Base-by-base conservation (phyloP, 2,113 vertebrate species). In the Lamprotornis superbus region DNA sequence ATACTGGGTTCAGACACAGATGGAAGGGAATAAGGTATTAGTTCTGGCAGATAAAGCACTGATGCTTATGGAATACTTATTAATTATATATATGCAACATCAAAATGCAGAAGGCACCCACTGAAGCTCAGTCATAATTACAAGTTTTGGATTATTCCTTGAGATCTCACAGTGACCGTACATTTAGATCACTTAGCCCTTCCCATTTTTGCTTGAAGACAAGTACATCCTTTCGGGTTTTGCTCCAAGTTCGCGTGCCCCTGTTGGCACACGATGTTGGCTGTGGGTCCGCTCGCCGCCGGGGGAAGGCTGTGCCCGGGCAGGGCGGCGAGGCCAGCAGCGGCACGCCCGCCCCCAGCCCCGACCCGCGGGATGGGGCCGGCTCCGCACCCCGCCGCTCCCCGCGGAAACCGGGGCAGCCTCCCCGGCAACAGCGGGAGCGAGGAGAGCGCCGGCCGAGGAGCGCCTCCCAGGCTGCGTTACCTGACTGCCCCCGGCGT, bases 401-500 rank as follows among this genome's bases (percentile, higher is more conserved):
- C 17, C 44, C 31, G 10, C 20, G 23, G 46, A 25, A 22, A 42
- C 13, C 40, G 30, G 3, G 0, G 65, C 21, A 35, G 35, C 49
- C 60, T 8, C 6, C 19, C 15, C 14, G 15, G 49, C 24, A 14
- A 3, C 24, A 28, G 13, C 46, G 11, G 39, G 35, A 86, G 56
- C 17, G 61, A 42, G 50, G 33, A 30, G 35, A 27, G 16, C 14
- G 17, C 30, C 13, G 27, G 86, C 31, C 21, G 2, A 44, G 67
- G 37, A 52, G 39, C 33, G 40, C 30, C 67, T 5, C 7, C 35
- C 10, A 1, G 74, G 31, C 83, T 18, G 80, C 68, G 33, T 87
- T 95, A 95, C 95, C 95, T 94, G 92, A 79, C 44, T 70, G 19
- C 52, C 70, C 75, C 79, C 52, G 67, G 18, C 25, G 75, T 11